Evolutionary conservation across 2,797 vertebrate genomes (phyloP), one percentile per base, ranked within the genome.

Genomic region (Sebastiscus tertius): DNA sequence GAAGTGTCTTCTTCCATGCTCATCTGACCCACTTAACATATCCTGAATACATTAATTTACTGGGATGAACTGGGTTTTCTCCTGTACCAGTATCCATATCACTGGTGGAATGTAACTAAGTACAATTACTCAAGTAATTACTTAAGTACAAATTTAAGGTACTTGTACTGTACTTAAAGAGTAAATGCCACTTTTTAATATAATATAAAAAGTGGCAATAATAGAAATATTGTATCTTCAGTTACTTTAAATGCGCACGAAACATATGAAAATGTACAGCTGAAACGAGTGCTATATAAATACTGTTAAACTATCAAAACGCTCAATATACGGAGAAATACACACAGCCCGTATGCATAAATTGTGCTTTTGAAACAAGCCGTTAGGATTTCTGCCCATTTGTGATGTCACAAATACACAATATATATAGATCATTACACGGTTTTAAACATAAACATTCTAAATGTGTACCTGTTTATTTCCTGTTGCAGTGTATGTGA

Each of bases 11-110:
- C 20, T 52, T 52, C 49, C 18, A 52, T 42, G 13, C 61, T 12
- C 20, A 67, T 69, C 49, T 72, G 68, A 78, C 83, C 77, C 83
- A 73, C 64, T 72, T 72, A 8, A 20, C 46, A 16, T 4, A 12
- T 16, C 34, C 59, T 8, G 12, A 80, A 49, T 49, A 6, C 36
- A 27, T 63, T n/a, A 10, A 29, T 60, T 36, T 2, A 29, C 55
- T 11, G 4, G 2, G 64, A 34, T 6, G 60, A 54, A n/a, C 22
- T 13, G 8, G 1, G 6, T 31, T 68, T n/a, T 12, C 6, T 29
- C 34, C 63, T 20, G 63, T 27, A 65, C 26, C 63, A 65, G 22
- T 6, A 20, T 52, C 42, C 18, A 22, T 9, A 5, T 14, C 64
- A 27, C 34, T 16, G 26, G 5, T 27, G 26, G 39, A 39, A 29